Base-by-base conservation (phyloP, 1,140 invertebrate species). In the Dryas iulia region DNA sequence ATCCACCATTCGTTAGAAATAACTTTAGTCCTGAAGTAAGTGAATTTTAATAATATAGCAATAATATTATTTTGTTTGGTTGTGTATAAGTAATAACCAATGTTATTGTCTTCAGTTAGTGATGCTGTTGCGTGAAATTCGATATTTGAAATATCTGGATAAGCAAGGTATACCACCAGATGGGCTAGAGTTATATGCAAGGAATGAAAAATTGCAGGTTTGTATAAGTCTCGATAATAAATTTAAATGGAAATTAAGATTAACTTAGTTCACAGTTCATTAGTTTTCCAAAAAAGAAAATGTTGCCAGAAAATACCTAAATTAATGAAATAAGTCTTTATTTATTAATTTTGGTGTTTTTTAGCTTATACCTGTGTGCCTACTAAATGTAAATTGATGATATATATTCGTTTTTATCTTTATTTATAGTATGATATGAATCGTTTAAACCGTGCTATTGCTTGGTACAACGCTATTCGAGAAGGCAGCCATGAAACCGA, bases 401-500 rank as follows among this genome's bases (percentile, higher is more conserved):
- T n/a, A n/a, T n/a, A n/a, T n/a, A n/a, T n/a, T n/a, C n/a, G n/a
- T 28, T 28, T 28, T 28, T 5, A 18, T 47, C 18, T 54, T 14
- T 54, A 25, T 25, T 25, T 24, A n/a, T 54, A 92, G 89, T 87
- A 89, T 53, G 87, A 92, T 31, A 86, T 91, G 79, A 90, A 90
- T 64, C 89, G 90, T 11, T 61, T 94, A 18, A 93, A 93, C 39
- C 82, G 93, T 4, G 93, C 92, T 2, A 92, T 94, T 4, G 81
- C 93, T 31, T 94, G 93, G 93, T 94, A 93, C 81, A 96, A 97
- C 86, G 94, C 94, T 76, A 93, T 97, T n/a, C 91, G 94, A 30
- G 93, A 93, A 58, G 93, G 93, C 11, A 94, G 94, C 21, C 92
- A 95, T 33, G 92, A 93, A 60, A 94, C 95, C 1, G 96, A 96